Base-by-base conservation (phyloP, 1,140 invertebrate species). In the Atta cephalotes region DNA sequence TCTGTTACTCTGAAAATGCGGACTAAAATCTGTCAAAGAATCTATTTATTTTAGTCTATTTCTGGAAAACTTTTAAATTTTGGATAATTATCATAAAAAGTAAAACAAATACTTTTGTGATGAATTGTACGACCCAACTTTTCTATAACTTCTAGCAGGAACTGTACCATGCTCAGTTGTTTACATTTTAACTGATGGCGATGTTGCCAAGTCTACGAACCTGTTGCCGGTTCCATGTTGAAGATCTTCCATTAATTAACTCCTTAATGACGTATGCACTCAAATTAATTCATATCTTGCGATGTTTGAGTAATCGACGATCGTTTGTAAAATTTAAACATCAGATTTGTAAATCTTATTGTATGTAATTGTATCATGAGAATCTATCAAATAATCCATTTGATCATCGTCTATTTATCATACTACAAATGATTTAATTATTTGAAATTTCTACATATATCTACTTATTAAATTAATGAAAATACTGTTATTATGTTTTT, bases 161-260 rank as follows among this genome's bases (percentile, higher is more conserved):
- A 89, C 90, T 95, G 93, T 95, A 95, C 93, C 80, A 88, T 86
- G 91, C 91, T 90, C 89, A 92, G 94, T 94, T 95, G 94, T 95
- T 95, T 95, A 95, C 94, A 95, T 95, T 95, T 94, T 92, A 94
- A 93, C 93, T 89, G 92, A 91, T 91, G 51, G 93, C 94, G 87
- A 87, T 88, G 94, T 95, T 95, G 94, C 94, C 94, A 94, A 94
- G 92, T 94, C 90, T 92, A 89, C 82, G 78, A 89, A 95, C 93
- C 94, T 94, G 94, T 95, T 94, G 93, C 92, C 89, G 85, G 53
- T 78, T 81, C 77, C 71, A 65, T 66, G 84, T 71, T 76, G 68
- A 87, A 89, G 78, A 93, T 91, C 90, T 89, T 91, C 89, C 87
- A 94, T 93, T 92, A 94, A 94, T 94, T 93, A 94, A 92, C 88